Evolutionary conservation across 2,888 invertebrate genomes (phyloP).

Genomic region (Gibbula magus): DNA sequence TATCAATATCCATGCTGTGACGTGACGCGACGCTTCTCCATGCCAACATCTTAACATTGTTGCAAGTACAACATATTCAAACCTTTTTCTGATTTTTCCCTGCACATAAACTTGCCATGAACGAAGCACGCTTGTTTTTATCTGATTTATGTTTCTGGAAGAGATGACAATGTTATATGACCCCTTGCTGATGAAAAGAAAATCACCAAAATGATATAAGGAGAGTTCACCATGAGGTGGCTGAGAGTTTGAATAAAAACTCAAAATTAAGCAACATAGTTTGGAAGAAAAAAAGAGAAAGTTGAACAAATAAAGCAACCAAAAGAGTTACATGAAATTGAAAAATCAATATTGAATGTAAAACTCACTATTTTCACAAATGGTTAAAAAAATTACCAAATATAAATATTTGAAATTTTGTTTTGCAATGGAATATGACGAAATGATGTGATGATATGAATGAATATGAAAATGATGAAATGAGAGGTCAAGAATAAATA

Average conservation of each 20-base stretch:
- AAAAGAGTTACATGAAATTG: no score
- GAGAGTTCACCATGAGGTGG: background rate
- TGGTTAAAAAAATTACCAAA: no score
- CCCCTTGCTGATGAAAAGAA: background rate
- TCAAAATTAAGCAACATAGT: no score
- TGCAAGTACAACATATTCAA: background rate
- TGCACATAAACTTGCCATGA: slow-evolving; percentile 30
- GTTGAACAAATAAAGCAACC: no score
- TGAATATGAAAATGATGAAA: no score
- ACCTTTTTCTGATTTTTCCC: slow-evolving; percentile 25
- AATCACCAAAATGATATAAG: background rate
- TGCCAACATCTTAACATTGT: background rate
- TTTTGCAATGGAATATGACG: no score
- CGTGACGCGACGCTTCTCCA: background rate
- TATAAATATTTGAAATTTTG: no score
- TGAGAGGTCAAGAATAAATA: no score
- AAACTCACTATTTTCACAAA: no score
- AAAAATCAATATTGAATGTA: no score
- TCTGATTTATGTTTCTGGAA: slow-evolving; percentile 27
- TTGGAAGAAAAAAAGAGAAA: no score
- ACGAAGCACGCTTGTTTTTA: slow-evolving; percentile 19
- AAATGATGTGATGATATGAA: no score
- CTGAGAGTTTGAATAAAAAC: background rate
- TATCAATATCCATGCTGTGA: background rate
- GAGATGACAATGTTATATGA: background rate